Evolutionary conservation across 2,113 vertebrate genomes (phyloP), one percentile per base, ranked within the genome.

Genomic region (Lophura nycthemera): DNA sequence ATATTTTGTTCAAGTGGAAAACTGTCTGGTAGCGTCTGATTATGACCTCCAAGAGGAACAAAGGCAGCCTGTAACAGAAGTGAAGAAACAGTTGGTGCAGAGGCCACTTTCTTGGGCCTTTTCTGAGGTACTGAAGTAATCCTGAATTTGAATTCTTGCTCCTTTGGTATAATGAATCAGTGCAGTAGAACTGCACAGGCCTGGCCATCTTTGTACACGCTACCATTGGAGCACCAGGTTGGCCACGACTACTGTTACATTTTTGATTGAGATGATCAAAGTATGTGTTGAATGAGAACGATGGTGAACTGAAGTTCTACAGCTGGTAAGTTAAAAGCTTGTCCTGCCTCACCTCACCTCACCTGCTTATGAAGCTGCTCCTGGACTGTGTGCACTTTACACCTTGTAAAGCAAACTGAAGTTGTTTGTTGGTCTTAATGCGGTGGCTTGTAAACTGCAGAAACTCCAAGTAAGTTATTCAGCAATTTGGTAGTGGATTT

Each of bases 171-270:
- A 43, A 47, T 0, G 7, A 1, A 0, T 75, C 43, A 13, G n/a
- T 34, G 36, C 20, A 57, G 48, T 30, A 40, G 6, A 61, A 42
- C 29, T 27, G 42, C 34, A 32, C 63, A 43, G 47, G 8, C 64
- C 54, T 52, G 52, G 29, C 74, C 1, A 0, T 30, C 34, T 38
- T 47, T 48, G 32, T 30, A 22, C 27, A 6, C 3, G 0, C 24
- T 15, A 3, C 48, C 25, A 32, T 29, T 47, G 18, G 21, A 48
- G 56, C 40, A 3, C 34, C 11, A 11, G 24, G 10, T 34, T 38
- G 13, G 52, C n/a, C 12, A 6, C 0, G 0, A 3, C 30, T 21
- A 2, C 47, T 8, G 12, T 32, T 34, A 20, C 4, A 8, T 24
- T 40, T 64, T 18, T 32, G 15, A 18, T 24, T n/a, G 17, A 34